Evolutionary conservation across 2,113 vertebrate species (phyloP), one percentile per base, ranked within the genome.

Genomic region (Anarhynchus alexandrinus): DNA sequence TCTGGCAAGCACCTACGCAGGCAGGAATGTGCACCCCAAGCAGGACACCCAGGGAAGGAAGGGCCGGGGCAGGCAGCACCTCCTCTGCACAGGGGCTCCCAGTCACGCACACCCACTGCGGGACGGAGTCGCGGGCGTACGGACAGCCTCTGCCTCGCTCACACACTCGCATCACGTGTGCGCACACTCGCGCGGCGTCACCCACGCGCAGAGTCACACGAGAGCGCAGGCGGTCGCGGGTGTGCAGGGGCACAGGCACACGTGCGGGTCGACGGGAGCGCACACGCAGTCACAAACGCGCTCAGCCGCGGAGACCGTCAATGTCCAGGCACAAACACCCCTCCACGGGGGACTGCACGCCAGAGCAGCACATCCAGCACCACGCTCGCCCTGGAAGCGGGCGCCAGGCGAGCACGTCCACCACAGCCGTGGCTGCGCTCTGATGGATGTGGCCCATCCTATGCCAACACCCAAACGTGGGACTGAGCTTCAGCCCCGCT

Each of bases 241-340:
- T n/a, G 5, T 2, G 1, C 19, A 12, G 54, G 15, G 47, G 16
- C 36, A 19, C 42, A 4, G 42, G 19, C 52, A 29, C 34, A 5
- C 1, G 6, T 6, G 59, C 3, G 9, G 47, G 57, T 0, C 13
- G 16, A 4, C 11, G 15, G 38, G 26, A 47, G 22, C 65, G 15
- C 25, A 2, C 1, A 4, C 3, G 0, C 19, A 3, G 22, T 14
- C 64, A 34, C 54, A 0, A 9, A 3, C 4, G 27, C 30, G 1
- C 45, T 47, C 43, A 4, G 3, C 10, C 32, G 13, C 65, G 15
- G 26, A 10, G 54, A 8, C 3, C 4, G 27, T 20, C 36, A 30
- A 5, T 61, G 1, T 32, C 47, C 45, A 5, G 27, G 43, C 52
- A 7, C 61, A 10, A 18, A 7, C 19, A 13, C 49, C 11, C 5